phyloP scores from a whole-genome alignment of 2,113 vertebrate species.

The Malurus alboscapulatus region DNA sequence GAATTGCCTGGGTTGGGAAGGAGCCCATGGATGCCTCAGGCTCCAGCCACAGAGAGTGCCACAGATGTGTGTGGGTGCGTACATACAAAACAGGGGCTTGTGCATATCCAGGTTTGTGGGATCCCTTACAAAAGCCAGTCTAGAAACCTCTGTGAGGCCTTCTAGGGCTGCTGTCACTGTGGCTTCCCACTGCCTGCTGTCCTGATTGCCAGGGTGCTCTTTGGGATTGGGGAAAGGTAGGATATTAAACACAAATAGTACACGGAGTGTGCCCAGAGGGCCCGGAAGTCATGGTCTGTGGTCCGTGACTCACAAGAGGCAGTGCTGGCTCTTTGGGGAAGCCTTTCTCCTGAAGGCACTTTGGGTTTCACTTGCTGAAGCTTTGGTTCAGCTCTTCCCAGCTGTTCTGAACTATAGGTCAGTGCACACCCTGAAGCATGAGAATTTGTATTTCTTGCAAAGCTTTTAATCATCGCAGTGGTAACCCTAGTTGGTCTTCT shows the following conservation, averaged over 20 bases:
- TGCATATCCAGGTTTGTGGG: not conserved
- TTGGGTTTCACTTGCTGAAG: not conserved
- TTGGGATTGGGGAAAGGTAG: not conserved
- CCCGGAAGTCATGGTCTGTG: not conserved
- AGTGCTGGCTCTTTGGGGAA: not conserved
- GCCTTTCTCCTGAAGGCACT: not conserved
- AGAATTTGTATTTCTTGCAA: not conserved
- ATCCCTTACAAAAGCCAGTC: not conserved
- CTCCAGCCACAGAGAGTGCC: not conserved
- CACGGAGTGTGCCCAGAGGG: not conserved
- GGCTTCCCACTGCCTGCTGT: not conserved
- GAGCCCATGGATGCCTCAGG: rapidly evolving
- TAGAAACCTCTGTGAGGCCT: not conserved
- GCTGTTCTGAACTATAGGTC: not conserved
- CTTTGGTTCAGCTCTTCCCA: not conserved
- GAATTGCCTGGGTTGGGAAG: not conserved
- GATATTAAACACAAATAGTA: not conserved
- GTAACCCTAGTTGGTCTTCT: not conserved
- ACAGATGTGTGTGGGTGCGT: not conserved
- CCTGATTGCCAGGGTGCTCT: not conserved
- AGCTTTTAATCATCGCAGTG: not conserved
- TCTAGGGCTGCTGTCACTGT: not conserved
- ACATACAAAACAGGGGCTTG: rapidly evolving
- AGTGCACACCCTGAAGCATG: not conserved
- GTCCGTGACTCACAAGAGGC: not conserved